These are phyloP conservation scores for Baryphthengus martii DNA, from an alignment of 2,113 vertebrate genomes.

Conservation along the genomic window DNA sequence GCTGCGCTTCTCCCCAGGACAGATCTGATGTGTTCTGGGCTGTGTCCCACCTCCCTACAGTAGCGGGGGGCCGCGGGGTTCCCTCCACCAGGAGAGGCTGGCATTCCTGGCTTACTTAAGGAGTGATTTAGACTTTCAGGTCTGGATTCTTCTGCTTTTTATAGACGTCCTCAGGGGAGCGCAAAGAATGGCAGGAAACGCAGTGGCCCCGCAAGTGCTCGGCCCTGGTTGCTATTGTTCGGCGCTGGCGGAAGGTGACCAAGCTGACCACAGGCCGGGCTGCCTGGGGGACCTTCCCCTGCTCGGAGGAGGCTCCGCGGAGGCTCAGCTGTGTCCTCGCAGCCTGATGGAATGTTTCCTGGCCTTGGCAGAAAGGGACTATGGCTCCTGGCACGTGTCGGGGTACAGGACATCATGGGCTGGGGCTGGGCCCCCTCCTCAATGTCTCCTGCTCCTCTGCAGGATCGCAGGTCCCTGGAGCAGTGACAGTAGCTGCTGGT, in stretches of 20 bases:
- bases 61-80: not conserved
- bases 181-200: conserved; percentile 38
- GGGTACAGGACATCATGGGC: rapidly evolving
- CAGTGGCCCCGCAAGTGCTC: not conserved
- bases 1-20: not conserved
- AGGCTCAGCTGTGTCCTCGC: not conserved
- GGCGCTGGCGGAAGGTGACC: not conserved
- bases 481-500: not conserved
- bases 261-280: not conserved
- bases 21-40: not conserved
- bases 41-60: not conserved
- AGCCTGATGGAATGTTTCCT: not conserved
- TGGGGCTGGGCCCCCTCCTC: not conserved
- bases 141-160: conserved; percentile 22
- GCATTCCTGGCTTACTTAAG: not conserved
- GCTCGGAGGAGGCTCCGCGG: rapidly evolving
- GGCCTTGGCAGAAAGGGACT: not conserved
- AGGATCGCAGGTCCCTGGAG: not conserved
- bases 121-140: not conserved
- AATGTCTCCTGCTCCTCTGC: not conserved
- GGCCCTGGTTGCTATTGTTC: not conserved
- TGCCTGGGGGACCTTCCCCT: not conserved
- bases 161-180: not conserved
- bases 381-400: not conserved
- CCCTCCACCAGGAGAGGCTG: not conserved